These are phyloP conservation scores for Tinea trinotella DNA, from an alignment of 2,888 invertebrate genomes.

Conservation along the genomic window DNA sequence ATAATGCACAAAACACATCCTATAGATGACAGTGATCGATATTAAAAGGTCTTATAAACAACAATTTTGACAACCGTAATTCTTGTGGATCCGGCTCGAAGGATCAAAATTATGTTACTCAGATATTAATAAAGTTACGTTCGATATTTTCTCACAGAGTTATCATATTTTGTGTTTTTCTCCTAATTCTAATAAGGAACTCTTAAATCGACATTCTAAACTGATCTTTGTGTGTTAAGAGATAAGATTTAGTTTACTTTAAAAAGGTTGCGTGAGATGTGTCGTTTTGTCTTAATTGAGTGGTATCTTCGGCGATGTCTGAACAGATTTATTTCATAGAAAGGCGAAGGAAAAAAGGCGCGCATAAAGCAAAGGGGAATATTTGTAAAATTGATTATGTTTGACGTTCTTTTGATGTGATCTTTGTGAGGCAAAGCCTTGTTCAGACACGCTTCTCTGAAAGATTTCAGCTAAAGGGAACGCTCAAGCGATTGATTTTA, in stretches of 20 bases:
- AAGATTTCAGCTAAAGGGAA: constrained; percentile 28
- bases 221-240: constrained; percentile 2
- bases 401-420: constrained; percentile 58
- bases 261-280: neutral
- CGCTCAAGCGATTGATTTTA: constrained; percentile 50
- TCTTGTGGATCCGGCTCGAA: neutral
- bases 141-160: constrained; percentile 59
- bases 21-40: constrained; percentile 46
- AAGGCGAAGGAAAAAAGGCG: constrained; percentile 43
- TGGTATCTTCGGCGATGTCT: constrained; percentile 34
- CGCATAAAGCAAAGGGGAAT: constrained; percentile 34
- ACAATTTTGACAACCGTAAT: neutral
- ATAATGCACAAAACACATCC: constrained; percentile 54
- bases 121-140: constrained; percentile 50
- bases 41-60: constrained; percentile 30
- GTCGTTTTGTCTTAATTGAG: constrained; percentile 20
- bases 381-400: constrained; percentile 70
- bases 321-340: constrained; percentile 51
- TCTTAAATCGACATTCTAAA: neutral
- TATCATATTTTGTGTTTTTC: constrained; percentile 44
- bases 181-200: neutral
- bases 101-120: constrained; percentile 23
- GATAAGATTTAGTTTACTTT: neutral
- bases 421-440: constrained; percentile 29
- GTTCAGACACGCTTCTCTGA: constrained; percentile 7